These are phyloP conservation scores for Cecropterus lyciades DNA, from an alignment of 1,140 invertebrate genomes.

Conservation along the genomic window DNA sequence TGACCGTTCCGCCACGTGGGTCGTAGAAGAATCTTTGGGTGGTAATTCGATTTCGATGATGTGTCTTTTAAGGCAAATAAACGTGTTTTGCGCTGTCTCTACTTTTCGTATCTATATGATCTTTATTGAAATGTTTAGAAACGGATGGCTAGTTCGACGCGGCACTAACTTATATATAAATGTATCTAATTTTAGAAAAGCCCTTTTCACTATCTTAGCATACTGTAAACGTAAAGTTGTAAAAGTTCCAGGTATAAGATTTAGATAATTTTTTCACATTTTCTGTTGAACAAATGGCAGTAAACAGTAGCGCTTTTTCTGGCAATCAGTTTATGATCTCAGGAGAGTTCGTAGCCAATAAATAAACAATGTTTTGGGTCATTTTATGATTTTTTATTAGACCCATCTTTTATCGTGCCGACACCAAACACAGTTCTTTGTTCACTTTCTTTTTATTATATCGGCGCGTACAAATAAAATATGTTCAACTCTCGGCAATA, in stretches of 20 bases:
- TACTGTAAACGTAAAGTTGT: neutral
- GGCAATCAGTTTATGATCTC: conserved; percentile 19
- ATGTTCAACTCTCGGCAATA: no score
- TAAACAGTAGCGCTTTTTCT: conserved; percentile 22
- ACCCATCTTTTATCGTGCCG: conserved; percentile 22
- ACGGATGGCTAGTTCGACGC: no score
- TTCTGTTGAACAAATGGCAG: conserved; percentile 5
- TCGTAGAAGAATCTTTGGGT: no score
- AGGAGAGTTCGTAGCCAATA: conserved; percentile 4
- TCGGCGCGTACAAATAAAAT: neutral
- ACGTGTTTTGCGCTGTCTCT: no score
- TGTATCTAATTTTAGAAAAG: no score
- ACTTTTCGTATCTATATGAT: no score
- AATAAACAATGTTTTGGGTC: conserved; percentile 19
- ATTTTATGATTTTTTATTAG: conserved; percentile 32
- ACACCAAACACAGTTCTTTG: conserved; percentile 1
- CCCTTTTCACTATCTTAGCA: no score
- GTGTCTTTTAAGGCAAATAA: no score
- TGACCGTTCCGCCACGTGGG: no score
- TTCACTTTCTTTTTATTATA: conserved; percentile 27
- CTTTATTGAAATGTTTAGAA: no score
- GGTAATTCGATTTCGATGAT: no score
- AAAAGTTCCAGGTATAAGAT: neutral
- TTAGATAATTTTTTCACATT: neutral
- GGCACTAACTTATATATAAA: no score